These are phyloP conservation scores for Cecropterus lyciades DNA, from an alignment of 1,140 invertebrate genomes.

Conservation along the genomic window DNA sequence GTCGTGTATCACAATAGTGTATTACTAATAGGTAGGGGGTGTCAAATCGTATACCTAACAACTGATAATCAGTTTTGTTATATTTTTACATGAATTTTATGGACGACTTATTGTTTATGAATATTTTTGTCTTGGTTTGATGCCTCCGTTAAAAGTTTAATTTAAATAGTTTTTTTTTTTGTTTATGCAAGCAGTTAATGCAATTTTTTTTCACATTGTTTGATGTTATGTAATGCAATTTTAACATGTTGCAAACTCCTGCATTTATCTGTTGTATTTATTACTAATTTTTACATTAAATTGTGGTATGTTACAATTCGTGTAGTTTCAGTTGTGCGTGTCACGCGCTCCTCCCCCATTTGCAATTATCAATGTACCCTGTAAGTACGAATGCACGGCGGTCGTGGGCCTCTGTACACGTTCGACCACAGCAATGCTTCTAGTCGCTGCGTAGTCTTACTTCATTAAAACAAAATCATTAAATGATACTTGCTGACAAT, in stretches of 20 bases:
- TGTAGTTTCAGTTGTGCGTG: constrained; percentile 82
- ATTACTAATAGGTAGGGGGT: constrained; percentile 79
- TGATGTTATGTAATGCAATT: constrained; percentile 85
- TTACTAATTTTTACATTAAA: constrained; percentile 86
- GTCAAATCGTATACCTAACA: constrained; percentile 81
- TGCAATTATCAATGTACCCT: constrained; percentile 50
- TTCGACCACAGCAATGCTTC: constrained; percentile 49
- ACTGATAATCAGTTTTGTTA: constrained; percentile 69
- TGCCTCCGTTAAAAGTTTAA: constrained; percentile 82
- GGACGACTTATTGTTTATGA: constrained; percentile 81
- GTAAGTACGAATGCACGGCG: constrained; percentile 43
- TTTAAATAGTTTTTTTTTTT: constrained; percentile 82
- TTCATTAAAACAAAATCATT: not conserved
- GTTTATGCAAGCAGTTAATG: constrained; percentile 84
- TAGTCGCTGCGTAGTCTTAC: constrained; percentile 35
- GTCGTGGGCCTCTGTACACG: constrained; percentile 36
- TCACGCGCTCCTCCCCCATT: constrained; percentile 67
- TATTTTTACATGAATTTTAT: constrained; percentile 82
- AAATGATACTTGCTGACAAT: not conserved
- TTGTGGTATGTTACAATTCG: constrained; percentile 85
- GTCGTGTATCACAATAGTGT: constrained; percentile 81
- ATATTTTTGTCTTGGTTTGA: constrained; percentile 83
- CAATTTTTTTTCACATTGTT: constrained; percentile 84
- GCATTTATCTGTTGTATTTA: constrained; percentile 86
- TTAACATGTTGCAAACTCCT: constrained; percentile 84